A percentile compares a stretch with the other conserved stretches of the same genome.
phyloP scores from a whole-genome alignment of 1,140 invertebrate genomes.

The Drosophila orena region DNA sequence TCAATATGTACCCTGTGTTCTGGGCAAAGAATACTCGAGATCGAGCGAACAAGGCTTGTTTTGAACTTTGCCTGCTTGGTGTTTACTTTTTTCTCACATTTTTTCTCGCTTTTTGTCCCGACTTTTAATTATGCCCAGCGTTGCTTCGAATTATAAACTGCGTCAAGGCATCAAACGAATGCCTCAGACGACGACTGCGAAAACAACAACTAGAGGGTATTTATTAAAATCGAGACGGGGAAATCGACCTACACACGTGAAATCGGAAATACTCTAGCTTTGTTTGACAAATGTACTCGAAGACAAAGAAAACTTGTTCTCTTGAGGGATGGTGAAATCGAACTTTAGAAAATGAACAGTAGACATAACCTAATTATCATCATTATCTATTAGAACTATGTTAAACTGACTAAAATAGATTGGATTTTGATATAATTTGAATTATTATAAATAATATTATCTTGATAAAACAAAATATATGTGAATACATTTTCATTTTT shows the following conservation, averaged over 20 bases:
- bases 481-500: neutral
- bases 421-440: no score
- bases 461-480: no score
- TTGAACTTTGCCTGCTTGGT: slow-evolving; percentile 42
- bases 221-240: slow-evolving; percentile 27
- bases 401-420: no score
- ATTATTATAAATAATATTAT: no score
- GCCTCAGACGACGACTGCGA: slow-evolving; percentile 7
- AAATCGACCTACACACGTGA: slow-evolving; percentile 23
- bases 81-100: slow-evolving; percentile 20
- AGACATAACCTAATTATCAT: no score
- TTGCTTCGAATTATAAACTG: slow-evolving; percentile 43
- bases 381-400: no score
- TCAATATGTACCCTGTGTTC: slow-evolving; percentile 40
- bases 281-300: neutral
- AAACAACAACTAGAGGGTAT: slow-evolving; percentile 22
- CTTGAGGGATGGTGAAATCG: neutral
- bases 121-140: slow-evolving; percentile 30
- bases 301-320: neutral
- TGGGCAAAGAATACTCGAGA: slow-evolving; percentile 22
- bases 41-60: slow-evolving; percentile 32
- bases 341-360: neutral
- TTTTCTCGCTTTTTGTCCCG: slow-evolving; percentile 27
- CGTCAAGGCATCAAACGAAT: slow-evolving; percentile 38
- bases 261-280: slow-evolving; percentile 27